Percentiles rank a stretch among this genome's conserved stretches.
Evolutionary conservation across 1,140 invertebrate genomes (phyloP).

Genomic region (Saxidomus purpurata): DNA sequence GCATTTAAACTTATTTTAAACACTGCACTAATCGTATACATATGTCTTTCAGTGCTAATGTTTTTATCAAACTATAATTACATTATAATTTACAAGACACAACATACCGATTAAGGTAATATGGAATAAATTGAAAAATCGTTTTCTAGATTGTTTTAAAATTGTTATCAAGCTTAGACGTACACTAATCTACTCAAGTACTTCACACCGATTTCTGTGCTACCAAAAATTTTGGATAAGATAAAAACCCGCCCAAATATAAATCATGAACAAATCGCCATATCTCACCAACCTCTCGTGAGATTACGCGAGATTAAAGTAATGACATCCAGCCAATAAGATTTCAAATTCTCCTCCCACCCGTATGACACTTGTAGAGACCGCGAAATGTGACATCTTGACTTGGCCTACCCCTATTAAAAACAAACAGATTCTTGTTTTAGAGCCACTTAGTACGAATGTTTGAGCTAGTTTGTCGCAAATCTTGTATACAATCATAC

Average conservation of each 20-base stretch:
- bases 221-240: slow-evolving; percentile 54
- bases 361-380: slow-evolving; percentile 61
- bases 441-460: slow-evolving; percentile 60
- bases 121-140: slow-evolving; percentile 56
- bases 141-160: slow-evolving; percentile 41
- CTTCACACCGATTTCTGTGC: slow-evolving; percentile 23
- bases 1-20: too few relatives aligned
- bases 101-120: slow-evolving; percentile 59
- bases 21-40: too few relatives aligned
- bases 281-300: background rate
- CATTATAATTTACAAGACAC: slow-evolving; percentile 38
- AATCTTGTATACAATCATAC: slow-evolving; percentile 52
- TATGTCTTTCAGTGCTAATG: background rate
- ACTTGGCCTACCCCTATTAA: slow-evolving; percentile 25
- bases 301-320: slow-evolving; percentile 52
- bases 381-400: slow-evolving; percentile 59
- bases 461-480: slow-evolving; percentile 62
- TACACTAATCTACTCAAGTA: slow-evolving; percentile 18
- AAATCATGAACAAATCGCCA: slow-evolving; percentile 25
- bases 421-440: slow-evolving; percentile 60
- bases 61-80: slow-evolving; percentile 43
- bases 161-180: slow-evolving; percentile 49
- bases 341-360: background rate
- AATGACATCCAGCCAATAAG: slow-evolving; percentile 42
- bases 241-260: slow-evolving; percentile 49